Conservation (phyloP, 2,797 vertebrate species). For the Poeciliopsis turneri region DNA sequence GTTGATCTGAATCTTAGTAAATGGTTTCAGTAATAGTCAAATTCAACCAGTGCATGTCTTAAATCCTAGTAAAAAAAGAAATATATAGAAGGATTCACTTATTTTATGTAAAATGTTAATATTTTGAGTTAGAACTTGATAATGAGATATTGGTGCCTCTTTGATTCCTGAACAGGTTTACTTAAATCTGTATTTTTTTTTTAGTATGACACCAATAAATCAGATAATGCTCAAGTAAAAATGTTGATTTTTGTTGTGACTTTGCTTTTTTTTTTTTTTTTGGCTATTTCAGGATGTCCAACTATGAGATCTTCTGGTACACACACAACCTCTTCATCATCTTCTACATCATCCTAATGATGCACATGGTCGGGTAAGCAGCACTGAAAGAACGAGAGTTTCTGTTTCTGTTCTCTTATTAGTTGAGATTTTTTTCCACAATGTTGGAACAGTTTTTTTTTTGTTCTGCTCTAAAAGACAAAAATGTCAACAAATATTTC, state of each 20-base stretch:
- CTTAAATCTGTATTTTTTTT: neutral
- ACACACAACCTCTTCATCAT: conserved; percentile 98
- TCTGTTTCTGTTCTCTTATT: conserved; percentile 7
- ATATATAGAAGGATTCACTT: neutral
- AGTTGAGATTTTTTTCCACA: neutral
- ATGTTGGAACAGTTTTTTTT: neutral
- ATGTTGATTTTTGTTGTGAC: neutral
- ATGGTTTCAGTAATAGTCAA: neutral
- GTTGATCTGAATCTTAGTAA: neutral
- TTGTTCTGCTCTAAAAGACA: neutral
- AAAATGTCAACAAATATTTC: neutral
- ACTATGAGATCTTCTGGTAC: conserved; percentile 98
- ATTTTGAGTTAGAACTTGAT: neutral
- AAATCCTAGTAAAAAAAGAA: neutral
- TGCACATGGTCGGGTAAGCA: conserved; percentile 95
- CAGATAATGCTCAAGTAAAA: neutral
- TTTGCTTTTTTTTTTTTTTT: neutral
- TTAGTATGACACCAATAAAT: neutral
- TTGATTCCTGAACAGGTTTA: neutral
- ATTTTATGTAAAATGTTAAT: neutral
- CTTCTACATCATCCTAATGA: conserved; percentile 93
- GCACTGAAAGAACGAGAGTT: neutral
- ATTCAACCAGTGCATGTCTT: neutral
- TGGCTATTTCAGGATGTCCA: conserved; percentile 85
- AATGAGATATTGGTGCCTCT: neutral